These are phyloP conservation scores for Centruroides sculpturatus DNA, from an alignment of 1,140 invertebrate species.

Conservation along the genomic window DNA sequence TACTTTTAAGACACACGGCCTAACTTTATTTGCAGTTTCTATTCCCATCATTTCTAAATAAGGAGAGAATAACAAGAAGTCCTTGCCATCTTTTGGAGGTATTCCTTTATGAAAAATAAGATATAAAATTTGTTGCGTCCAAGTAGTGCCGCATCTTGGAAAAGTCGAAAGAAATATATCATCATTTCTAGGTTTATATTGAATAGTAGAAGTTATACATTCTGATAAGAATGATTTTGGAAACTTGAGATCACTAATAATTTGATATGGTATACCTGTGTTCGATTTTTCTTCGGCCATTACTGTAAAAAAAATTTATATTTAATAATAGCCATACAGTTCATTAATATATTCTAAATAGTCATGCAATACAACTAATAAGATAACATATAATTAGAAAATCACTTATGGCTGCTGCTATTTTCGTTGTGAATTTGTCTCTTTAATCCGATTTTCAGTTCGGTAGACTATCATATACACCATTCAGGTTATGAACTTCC, in stretches of 20 bases:
- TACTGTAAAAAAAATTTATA: no score
- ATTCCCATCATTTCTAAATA: not conserved
- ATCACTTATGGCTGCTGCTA: no score
- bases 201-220: not conserved
- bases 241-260: not conserved
- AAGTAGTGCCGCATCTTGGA: conserved; percentile 11
- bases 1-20: not conserved
- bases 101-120: not conserved
- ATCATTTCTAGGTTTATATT: conserved; percentile 1
- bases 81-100: not conserved
- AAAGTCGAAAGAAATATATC: conserved; percentile 12
- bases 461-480: no score
- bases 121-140: not conserved
- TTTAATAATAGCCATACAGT: no score
- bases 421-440: no score
- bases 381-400: no score
- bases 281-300: no score
- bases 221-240: not conserved
- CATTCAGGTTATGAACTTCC: no score
- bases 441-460: no score
- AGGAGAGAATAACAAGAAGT: not conserved
- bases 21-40: not conserved
- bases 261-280: not conserved
- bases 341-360: no score
- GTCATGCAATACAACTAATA: no score